Conservation (phyloP, 2,113 vertebrate genomes). For the Potamarius usumacintae region DNA sequence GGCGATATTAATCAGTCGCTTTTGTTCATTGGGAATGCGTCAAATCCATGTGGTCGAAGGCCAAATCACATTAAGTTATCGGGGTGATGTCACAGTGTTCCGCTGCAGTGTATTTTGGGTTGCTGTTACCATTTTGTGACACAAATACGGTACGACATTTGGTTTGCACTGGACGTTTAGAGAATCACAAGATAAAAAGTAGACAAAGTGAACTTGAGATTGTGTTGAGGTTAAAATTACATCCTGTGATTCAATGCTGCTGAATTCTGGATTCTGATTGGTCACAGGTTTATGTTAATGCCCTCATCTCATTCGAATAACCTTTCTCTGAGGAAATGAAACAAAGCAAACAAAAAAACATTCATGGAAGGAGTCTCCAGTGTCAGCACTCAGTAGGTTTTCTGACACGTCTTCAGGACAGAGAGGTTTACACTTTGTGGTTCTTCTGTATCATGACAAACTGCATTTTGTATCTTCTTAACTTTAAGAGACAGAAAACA, state of each 20-base stretch:
- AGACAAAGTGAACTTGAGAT: not conserved
- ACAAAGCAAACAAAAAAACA: not conserved
- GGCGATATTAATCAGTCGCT: not conserved
- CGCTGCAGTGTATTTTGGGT: slow-evolving; percentile 2
- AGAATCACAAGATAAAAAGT: not conserved
- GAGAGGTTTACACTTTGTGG: no score
- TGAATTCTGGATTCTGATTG: not conserved
- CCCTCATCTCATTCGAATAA: not conserved
- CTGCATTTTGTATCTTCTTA: no score
- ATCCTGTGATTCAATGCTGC: no score
- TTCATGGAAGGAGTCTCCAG: not conserved
- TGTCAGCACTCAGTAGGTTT: not conserved
- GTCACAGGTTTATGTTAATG: not conserved
- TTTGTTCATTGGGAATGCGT: not conserved
- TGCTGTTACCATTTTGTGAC: not conserved
- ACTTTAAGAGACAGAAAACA: not conserved
- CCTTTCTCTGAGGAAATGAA: no score
- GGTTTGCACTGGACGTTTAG: not conserved
- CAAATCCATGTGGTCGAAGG: not conserved
- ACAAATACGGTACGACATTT: not conserved
- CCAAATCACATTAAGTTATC: not conserved
- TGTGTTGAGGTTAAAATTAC: not conserved
- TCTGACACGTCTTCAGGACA: no score
- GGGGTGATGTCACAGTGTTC: not conserved
- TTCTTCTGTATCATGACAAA: no score